Base-by-base conservation (phyloP, 2,888 invertebrate species). In the Pammene fasciana region DNA sequence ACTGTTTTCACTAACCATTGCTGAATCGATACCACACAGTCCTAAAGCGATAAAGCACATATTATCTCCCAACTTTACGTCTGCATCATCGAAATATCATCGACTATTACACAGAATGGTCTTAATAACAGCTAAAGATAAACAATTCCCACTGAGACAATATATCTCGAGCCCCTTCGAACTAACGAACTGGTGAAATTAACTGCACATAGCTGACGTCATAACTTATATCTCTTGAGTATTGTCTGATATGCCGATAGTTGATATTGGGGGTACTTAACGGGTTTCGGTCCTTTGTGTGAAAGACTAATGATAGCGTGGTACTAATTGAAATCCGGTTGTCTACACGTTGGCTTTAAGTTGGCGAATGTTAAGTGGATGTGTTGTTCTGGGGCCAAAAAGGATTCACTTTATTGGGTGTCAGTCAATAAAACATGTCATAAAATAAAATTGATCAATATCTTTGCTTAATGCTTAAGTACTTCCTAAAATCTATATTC, bases 61-160 rank as follows among this genome's bases (percentile, higher is more conserved):
- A 13, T 43, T 55, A 61, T 62, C 56, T 43, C 46, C 48, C 38
- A 64, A 68, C 59, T 45, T 68, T 64, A 48, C 57, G 14, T 52
- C 60, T 48, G 43, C 65, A 50, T 68, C 75, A 74, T 73, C 73
- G 75, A 73, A 71, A 76, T 73, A 74, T 72, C 75, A 76, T 78
- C 74, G 73, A 65, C 72, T 71, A 73, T 73, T 75, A 75, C 75
- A 79, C 79, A 82, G 82, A 84, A 82, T 79, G 78, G 76, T 80
- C 79, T 81, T 85, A 85, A 84, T 83, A 86, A 83, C 81, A 75
- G 74, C 74, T 73, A 74, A 84, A 86, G 86, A 86, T 85, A 85
- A 87, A 88, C 88, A 83, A 83, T 80, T 84, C 86, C 87, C 87
- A 77, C 73, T 73, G 85, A 84, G 87, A 83, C 87, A 79, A 87